Conservation (phyloP, 1,140 invertebrate genomes). For the Macrocentrus cingulum region DNA sequence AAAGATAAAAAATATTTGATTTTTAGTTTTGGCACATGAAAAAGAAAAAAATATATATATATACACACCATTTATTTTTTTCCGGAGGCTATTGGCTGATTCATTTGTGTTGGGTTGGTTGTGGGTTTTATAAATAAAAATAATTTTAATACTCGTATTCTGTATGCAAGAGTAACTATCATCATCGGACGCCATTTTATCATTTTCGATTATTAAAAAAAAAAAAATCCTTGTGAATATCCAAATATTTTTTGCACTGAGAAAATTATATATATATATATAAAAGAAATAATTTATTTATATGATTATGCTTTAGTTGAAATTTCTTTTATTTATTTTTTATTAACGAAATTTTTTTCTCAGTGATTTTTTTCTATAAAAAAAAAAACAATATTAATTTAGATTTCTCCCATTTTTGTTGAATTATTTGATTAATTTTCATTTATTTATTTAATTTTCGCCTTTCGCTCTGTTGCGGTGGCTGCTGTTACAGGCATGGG, state of each 20-base stretch:
- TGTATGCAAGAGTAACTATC: constrained; percentile 5
- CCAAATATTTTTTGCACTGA: background rate
- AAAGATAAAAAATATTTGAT: no score
- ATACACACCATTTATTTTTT: constrained; percentile 36
- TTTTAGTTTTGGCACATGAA: no score
- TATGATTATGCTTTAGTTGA: background rate
- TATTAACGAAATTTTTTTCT: no score
- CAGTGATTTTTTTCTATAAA: no score
- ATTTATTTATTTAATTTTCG: constrained; percentile 42
- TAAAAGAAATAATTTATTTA: no score
- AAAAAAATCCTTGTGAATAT: no score
- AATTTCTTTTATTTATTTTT: no score
- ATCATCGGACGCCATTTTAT: background rate
- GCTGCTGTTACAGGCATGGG: constrained; percentile 55
- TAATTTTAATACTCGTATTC: background rate
- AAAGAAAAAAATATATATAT: no score
- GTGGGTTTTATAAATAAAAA: constrained; percentile 42
- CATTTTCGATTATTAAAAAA: background rate
- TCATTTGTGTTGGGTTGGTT: constrained; percentile 57
- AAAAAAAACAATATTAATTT: background rate
- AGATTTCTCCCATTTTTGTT: background rate
- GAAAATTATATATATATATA: background rate
- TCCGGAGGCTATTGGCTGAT: constrained; percentile 51
- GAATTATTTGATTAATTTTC: constrained; percentile 20
- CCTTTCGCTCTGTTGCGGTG: constrained; percentile 38